Evolutionary conservation across 2,888 invertebrate genomes (phyloP), one percentile per base, ranked within the genome.

Genomic region (Tigriopus californicus): DNA sequence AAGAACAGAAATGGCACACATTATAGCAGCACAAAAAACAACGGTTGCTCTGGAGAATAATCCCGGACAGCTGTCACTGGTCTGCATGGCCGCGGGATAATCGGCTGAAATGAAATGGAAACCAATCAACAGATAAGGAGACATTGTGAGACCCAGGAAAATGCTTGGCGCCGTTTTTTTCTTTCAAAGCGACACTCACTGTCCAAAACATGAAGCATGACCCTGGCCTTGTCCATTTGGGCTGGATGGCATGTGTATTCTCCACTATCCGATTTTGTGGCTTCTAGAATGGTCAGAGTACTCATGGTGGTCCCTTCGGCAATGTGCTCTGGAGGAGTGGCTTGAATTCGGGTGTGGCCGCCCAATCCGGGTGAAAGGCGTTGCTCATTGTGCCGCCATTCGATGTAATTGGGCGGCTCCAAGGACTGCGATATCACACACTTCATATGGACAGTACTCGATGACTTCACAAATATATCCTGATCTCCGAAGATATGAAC

Each of bases 201-300:
- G 73, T 87, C 89, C 66, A 90, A 80, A 64, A 90, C 89, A 73
- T 90, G 89, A 66, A 90, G 79, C 68, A 85, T 80, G 63, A 88
- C 85, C 70, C 85, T 86, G 65, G 87, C 85, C 61, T 86, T 82
- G 70, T 85, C 83, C 65, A 88, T 80, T 75, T 92, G 95, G 67
- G 87, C 87, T 65, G 94, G 91, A 68, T 85, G 81, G 77, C 92
- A 90, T 62, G 92, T 91, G 75, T 95, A 97, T 75, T 66, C 66
- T 44, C 71, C 73, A 3, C 60, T 70, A 65, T 77, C 76, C 15
- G 56, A 56, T 12, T 18, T 56, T 1, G 42, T 44, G 12, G 44
- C 56, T 22, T 18, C 8, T 8, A 44, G 6, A 33, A 56, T 56
- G 42, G 42, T 56, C 67, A 85, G 76, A 66, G 81, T 82, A 66